These are phyloP conservation scores for Crocodylus rhombifer DNA, from an alignment of 2,797 vertebrate genomes.

Conservation along the genomic window DNA sequence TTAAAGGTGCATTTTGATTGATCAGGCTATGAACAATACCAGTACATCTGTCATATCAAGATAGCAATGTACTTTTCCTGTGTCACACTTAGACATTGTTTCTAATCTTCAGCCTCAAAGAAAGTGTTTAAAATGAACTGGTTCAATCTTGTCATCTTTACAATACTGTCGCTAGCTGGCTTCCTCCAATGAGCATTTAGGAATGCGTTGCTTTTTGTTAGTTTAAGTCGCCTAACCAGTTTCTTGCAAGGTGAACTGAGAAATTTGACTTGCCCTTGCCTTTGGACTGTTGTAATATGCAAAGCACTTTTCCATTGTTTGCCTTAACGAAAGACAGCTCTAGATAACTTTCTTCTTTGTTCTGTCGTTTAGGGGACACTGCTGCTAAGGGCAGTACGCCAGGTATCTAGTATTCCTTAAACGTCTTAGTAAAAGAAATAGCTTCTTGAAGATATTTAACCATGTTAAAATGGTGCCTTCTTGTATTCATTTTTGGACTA, in stretches of 20 bases:
- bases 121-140: background rate
- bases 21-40: background rate
- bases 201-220: slow-evolving; percentile 31
- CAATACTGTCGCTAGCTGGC: background rate
- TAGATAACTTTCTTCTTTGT: background rate
- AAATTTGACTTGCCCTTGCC: slow-evolving; percentile 63
- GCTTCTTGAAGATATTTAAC: background rate
- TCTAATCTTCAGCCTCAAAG: background rate
- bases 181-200: slow-evolving; percentile 34
- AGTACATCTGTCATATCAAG: background rate
- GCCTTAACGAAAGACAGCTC: background rate
- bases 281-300: slow-evolving; percentile 24
- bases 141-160: background rate
- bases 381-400: background rate
- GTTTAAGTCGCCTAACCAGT: slow-evolving; percentile 67
- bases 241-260: slow-evolving; percentile 30
- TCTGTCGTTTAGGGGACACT: background rate
- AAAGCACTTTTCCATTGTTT: slow-evolving; percentile 9
- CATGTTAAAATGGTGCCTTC: slow-evolving; percentile 58
- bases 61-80: background rate
- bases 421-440: background rate
- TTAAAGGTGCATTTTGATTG: background rate
- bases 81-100: background rate
- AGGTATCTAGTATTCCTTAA: fast-evolving
- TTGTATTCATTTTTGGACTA: slow-evolving; percentile 57